Evolutionary conservation across 2,113 vertebrate genomes (phyloP).

Genomic region (Daubentonia madagascariensis): DNA sequence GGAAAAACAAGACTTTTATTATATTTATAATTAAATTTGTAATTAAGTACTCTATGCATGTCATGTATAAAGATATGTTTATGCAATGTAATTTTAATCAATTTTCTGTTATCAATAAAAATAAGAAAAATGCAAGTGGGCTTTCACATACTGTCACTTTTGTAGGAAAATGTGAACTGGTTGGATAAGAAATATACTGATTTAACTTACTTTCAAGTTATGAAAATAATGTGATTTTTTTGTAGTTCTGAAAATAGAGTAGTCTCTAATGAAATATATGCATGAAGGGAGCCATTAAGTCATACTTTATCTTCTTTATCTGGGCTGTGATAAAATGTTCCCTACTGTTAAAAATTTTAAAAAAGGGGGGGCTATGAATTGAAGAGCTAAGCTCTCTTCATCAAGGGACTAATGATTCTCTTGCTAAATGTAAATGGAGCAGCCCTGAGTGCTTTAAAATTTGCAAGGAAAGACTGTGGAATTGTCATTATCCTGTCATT

Average conservation of each 20-base stretch:
- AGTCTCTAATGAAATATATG: constrained; percentile 36
- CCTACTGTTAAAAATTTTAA: neutral
- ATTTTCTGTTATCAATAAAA: constrained; percentile 32
- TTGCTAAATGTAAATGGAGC: constrained; percentile 60
- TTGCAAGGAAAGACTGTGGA: constrained; percentile 40
- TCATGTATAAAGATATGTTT: neutral
- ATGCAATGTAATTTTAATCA: constrained; percentile 17
- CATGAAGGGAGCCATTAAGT: constrained; percentile 54
- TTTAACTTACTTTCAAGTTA: constrained; percentile 53
- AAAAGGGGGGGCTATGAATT: constrained; percentile 30
- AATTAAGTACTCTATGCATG: neutral
- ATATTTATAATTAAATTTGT: constrained; percentile 53
- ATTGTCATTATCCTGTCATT: constrained; percentile 49
- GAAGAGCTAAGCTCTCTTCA: constrained; percentile 41
- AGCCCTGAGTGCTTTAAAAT: constrained; percentile 64
- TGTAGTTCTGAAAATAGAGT: constrained; percentile 44
- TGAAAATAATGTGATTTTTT: constrained; percentile 42
- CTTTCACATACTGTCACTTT: neutral
- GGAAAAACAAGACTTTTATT: constrained; percentile 29
- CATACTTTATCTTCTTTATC: constrained; percentile 61
- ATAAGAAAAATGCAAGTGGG: neutral
- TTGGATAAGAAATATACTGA: constrained; percentile 18
- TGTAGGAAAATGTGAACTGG: constrained; percentile 33
- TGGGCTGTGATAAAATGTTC: constrained; percentile 55
- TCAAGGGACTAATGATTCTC: constrained; percentile 69